Evolutionary conservation across 2,113 vertebrate genomes (phyloP), one percentile per base, ranked within the genome.

Genomic region (Odocoileus virginianus): DNA sequence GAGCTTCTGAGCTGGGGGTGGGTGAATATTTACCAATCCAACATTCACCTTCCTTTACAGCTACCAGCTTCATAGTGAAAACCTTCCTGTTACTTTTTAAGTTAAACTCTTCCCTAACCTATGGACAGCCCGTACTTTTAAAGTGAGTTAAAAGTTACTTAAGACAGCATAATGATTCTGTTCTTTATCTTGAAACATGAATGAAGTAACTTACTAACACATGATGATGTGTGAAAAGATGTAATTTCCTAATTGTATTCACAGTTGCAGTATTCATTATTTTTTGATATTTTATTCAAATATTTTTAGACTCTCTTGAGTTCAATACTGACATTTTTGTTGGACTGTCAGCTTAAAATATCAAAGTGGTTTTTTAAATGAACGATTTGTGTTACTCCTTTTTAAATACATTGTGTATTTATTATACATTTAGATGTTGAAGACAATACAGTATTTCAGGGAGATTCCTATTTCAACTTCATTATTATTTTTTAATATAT

Each of bases 161-260:
- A 85, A 95, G n/a, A n/a, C 14, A 74, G n/a, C 30, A 36, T 33
- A 67, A 67, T 94, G 50, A 67, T 81, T 94, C 19, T 97, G 15
- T 16, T 90, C 2, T 96, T 92, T 89, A 85, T 95, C 16, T 94
- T 92, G 79, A 96, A 92, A 92, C 36, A 47, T 58, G 87, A 94
- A 15, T 95, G 47, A 93, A 91, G 50, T 88, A 67, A 81, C 19
- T 85, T 92, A 64, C 1, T 76, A 82, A 74, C 7, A 61, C 1
- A 11, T 61, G 25, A 61, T 89, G n/a, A 57, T 52, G 3, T 95
- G 43, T 54, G 84, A 92, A 82, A 50, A 88, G 89, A 33, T 15
- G 0, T 58, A 81, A n/a, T 96, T 97, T 96, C 86, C 45, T 58
- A 88, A 93, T 84, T 92, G 5, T 94, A 43, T 85, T 97, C 58